Evolutionary conservation across 2,888 invertebrate species (phyloP), one percentile per base, ranked within the genome.

Genomic region (Tortricodes alternella): DNA sequence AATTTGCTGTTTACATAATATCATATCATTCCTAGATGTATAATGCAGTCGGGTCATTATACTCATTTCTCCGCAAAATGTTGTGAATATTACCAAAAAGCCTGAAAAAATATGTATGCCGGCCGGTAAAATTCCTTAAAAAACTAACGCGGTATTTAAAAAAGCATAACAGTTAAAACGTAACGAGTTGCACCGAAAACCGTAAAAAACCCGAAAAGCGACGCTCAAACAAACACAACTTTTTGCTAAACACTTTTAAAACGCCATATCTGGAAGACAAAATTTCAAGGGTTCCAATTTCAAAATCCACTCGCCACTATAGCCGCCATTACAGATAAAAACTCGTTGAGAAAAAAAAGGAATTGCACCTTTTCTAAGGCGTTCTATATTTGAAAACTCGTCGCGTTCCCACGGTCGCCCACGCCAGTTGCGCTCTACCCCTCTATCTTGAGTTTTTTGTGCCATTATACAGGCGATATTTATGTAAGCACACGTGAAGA

Each of bases 321-420:
- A 78, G 77, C 76, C 75, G 78, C 75, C 80, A 83, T 83, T 81
- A 77, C 68, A 75, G 72, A 83, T 75, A 85, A 85, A 53, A 48
- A 49, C 27, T 9, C 63, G 68, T 70, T 58, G 64, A 73, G 63
- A 82, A 83, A 86, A 84, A 85, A 80, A 78, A 66, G 53, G 81
- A 84, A 89, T 88, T 85, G 89, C 88, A 89, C 87, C 89, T 90
- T 89, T 89, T 85, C 85, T 88, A 88, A 87, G 83, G 82, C 82
- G 86, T 85, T 86, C 84, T 85, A 84, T 82, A 86, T 85, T 86
- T 83, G 82, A 84, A 80, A 85, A 84, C 83, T 83, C 82, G 85
- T 82, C 79, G 80, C 82, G 85, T 91, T 90, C 91, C 90, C 90
- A 90, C 91, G 91, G 78, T 89, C 83, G 83, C 83, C 81, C 84